Conservation (phyloP, 2,113 vertebrate genomes). For the Serranochromis macrocephalus region DNA sequence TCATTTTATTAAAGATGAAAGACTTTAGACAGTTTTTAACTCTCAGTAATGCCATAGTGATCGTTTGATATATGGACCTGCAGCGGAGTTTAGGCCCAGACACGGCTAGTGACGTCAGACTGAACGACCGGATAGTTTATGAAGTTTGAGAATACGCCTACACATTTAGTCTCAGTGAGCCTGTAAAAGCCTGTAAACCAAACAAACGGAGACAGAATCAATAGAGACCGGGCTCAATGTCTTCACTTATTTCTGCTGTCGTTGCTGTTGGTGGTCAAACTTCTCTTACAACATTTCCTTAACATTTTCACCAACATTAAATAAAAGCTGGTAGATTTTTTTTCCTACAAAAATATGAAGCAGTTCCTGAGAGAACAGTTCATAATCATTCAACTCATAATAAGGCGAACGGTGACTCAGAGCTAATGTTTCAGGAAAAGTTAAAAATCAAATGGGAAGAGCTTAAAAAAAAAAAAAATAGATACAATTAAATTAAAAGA, state of each 20-base stretch:
- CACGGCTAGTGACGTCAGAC: neutral
- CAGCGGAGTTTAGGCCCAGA: neutral
- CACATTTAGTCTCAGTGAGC: neutral
- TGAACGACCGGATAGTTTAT: fast-evolving
- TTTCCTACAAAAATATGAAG: neutral
- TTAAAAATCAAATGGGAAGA: neutral
- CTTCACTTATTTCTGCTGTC: neutral
- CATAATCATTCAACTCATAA: neutral
- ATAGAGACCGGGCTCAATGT: neutral
- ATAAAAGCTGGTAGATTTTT: neutral
- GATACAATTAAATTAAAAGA: neutral
- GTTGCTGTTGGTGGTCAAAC: neutral
- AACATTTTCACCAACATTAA: neutral
- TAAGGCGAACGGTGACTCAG: neutral
- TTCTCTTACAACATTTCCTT: neutral
- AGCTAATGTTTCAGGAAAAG: neutral
- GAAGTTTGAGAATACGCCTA: neutral
- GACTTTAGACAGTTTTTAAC: neutral
- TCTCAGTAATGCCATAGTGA: fast-evolving
- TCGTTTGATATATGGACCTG: neutral
- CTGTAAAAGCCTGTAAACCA: neutral
- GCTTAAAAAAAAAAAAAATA: neutral
- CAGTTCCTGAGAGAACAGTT: neutral
- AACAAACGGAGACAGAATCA: neutral
- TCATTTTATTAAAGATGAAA: neutral